phyloP scores from a whole-genome alignment of 1,140 invertebrate genomes.

The Drosophila serrata region DNA sequence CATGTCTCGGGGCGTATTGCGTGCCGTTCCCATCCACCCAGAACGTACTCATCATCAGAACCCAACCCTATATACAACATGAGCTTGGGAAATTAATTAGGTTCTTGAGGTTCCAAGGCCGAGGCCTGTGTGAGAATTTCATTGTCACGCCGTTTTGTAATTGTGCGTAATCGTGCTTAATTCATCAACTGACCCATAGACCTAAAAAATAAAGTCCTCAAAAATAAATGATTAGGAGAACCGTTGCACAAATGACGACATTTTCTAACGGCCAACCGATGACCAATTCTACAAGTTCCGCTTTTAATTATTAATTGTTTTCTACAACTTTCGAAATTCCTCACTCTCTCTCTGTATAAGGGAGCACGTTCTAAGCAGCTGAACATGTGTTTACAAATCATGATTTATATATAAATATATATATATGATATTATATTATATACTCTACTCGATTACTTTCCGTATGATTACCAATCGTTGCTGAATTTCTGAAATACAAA shows the following conservation, averaged over 20 bases:
- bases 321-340: slow-evolving; percentile 21
- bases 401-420: not conserved
- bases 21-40: slow-evolving; percentile 52
- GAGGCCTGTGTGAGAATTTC: slow-evolving; percentile 15
- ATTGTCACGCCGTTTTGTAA: slow-evolving; percentile 71
- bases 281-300: slow-evolving; percentile 36
- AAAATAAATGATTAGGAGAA: not conserved
- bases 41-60: slow-evolving; percentile 38
- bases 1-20: slow-evolving; percentile 47
- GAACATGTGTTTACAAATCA: slow-evolving; percentile 14
- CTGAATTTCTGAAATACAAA: slow-evolving; percentile 62
- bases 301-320: slow-evolving; percentile 30
- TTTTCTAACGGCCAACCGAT: slow-evolving; percentile 14
- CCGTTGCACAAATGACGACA: slow-evolving; percentile 21
- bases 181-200: slow-evolving; percentile 77
- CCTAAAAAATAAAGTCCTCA: slow-evolving; percentile 31
- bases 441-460: slow-evolving; percentile 44
- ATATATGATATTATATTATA: slow-evolving; percentile 5
- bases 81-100: slow-evolving; percentile 66
- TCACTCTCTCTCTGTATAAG: slow-evolving; percentile 38
- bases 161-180: slow-evolving; percentile 66
- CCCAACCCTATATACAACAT: slow-evolving; percentile 30
- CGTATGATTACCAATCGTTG: slow-evolving; percentile 46
- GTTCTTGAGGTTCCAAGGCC: slow-evolving; percentile 18
- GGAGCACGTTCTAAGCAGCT: slow-evolving; percentile 43